These are phyloP conservation scores for Cryptocheilus praepositus DNA, from an alignment of 2,888 invertebrate genomes.

Conservation along the genomic window DNA sequence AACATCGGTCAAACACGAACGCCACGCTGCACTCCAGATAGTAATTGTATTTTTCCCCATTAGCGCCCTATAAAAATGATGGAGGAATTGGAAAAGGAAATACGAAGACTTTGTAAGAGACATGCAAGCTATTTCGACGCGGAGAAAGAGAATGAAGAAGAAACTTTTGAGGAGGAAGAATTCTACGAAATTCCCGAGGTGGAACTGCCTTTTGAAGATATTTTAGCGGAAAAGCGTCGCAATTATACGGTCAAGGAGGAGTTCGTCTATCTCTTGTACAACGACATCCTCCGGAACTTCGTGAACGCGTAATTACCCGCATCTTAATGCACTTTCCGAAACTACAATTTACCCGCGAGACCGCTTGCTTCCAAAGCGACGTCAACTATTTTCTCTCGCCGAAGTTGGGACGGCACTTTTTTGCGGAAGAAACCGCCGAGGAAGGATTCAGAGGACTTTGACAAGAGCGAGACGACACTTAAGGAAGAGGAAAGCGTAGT, in stretches of 20 bases:
- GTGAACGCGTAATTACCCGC: conserved; percentile 46
- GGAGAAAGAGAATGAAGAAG: background rate
- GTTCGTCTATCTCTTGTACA: conserved; percentile 54
- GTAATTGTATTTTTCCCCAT: no score
- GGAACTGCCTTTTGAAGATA: conserved; percentile 37
- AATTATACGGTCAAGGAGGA: conserved; percentile 49
- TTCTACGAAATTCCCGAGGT: conserved; percentile 21
- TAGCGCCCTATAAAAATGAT: background rate
- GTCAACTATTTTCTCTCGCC: no score
- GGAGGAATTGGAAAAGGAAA: conserved; percentile 12
- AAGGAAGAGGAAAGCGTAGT: conserved; percentile 1
- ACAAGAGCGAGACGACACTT: background rate
- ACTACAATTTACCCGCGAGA: background rate
- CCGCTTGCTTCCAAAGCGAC: background rate
- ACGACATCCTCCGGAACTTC: conserved; percentile 47
- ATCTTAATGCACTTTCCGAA: background rate
- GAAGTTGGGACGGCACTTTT: conserved; percentile 45
- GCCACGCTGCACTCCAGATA: no score
- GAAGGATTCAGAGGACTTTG: conserved; percentile 9
- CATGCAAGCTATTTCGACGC: background rate
- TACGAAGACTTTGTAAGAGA: conserved; percentile 27
- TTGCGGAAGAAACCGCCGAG: conserved; percentile 29
- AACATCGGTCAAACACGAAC: no score
- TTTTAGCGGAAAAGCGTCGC: conserved; percentile 48
- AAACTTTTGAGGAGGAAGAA: conserved; percentile 4